A percentile compares a stretch with the other conserved stretches of the same genome.
These are phyloP conservation scores for Neosilurus mollespiculum DNA, from an alignment of 2,797 vertebrate species.

Conservation along the genomic window DNA sequence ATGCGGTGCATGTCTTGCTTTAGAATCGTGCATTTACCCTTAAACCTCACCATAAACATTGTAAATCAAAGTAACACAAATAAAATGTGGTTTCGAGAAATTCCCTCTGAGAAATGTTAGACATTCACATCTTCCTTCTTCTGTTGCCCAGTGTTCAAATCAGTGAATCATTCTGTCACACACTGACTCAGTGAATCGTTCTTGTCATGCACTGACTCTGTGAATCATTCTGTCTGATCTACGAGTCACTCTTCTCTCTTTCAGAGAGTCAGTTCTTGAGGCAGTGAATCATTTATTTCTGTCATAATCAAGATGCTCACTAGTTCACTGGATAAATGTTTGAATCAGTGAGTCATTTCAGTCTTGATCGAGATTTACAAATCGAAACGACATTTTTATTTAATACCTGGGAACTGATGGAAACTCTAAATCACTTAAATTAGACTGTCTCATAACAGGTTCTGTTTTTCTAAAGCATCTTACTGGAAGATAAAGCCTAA, in stretches of 20 bases:
- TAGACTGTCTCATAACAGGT: neutral
- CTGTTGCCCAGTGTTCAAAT: neutral
- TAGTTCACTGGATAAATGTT: no score
- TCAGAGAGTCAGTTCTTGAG: no score
- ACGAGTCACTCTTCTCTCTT: no score
- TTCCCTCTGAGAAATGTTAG: neutral
- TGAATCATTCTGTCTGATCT: no score
- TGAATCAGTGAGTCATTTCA: no score
- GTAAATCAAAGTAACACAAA: conserved; percentile 7
- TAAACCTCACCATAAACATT: neutral
- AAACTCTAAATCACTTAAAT: no score
- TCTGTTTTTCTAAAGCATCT: neutral
- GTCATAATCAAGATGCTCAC: no score
- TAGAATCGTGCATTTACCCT: neutral
- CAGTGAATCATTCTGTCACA: neutral
- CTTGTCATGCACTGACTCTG: no score
- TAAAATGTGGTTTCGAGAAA: neutral
- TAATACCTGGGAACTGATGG: no score
- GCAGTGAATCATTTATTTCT: no score
- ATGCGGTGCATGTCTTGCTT: neutral
- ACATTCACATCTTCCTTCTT: neutral
- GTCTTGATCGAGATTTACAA: no score
- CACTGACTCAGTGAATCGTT: neutral
- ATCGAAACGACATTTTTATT: no score
- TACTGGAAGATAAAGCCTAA: neutral